Evolutionary conservation across 1,140 invertebrate species (phyloP), one percentile per base, ranked within the genome.

Genomic region (Drosophila elegans): DNA sequence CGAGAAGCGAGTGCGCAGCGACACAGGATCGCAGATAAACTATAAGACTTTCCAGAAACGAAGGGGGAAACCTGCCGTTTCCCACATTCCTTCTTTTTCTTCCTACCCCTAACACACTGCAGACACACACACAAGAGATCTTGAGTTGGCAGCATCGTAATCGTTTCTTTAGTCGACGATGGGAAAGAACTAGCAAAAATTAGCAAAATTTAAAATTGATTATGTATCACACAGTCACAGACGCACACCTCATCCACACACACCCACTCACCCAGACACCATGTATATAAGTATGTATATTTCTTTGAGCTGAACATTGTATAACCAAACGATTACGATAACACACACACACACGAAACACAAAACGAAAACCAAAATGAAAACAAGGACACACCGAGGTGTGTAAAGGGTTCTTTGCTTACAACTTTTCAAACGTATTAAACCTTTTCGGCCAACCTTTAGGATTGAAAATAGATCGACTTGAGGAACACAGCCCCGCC

Each of bases 201-300:
- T 90, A 89, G 85, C 85, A 89, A 90, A 90, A 90, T 90, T 90
- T 68, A 86, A 88, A 89, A 89, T 86, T 86, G 36, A 71, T 71
- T 71, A 71, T 71, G 64, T 69, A 71, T 21, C 49, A 48, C 56
- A 53, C 42, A 72, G 32, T 38, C 36, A 45, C 44, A 45, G n/a
- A 29, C n/a, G 1, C 48, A 51, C 48, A 49, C 27, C 27, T 34
- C 48, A 69, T 29, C 36, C 39, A 55, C 51, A 29, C 42, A 59
- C 36, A 54, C 66, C 61, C 67, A 41, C 42, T 10, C 27, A 74
- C 46, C 45, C 67, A 54, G 29, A 75, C 62, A 67, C 55, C 60
- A 51, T 77, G 74, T 77, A 77, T 77, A 77, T 77, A 77, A 77
- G 73, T 77, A 77, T 77, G 74, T 76, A 75, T 57, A 71, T 71